phyloP scores from a whole-genome alignment of 2,888 invertebrate genomes.

The Ophonus ardosiacus region DNA sequence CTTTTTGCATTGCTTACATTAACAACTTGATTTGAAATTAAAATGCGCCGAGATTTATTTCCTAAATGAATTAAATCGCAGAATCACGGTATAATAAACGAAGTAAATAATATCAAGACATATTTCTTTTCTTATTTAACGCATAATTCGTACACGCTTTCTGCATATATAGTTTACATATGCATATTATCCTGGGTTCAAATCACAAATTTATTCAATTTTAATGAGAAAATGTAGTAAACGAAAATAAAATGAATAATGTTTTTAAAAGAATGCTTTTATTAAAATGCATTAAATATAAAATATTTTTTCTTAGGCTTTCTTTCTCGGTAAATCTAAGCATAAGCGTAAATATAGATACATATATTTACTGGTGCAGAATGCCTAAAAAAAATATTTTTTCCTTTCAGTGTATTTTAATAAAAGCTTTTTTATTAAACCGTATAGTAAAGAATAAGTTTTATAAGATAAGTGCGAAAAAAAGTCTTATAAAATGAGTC shows the following conservation, averaged over 20 bases:
- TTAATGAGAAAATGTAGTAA: neutral
- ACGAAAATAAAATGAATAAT: neutral
- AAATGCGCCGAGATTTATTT: neutral
- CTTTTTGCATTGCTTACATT: constrained; percentile 1
- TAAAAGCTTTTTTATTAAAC: no score
- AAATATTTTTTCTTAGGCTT: no score
- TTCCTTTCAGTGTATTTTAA: no score
- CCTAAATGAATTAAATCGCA: neutral
- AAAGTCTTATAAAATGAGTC: no score
- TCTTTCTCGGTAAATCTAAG: no score
- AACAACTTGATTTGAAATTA: constrained; percentile 9
- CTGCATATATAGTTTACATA: neutral
- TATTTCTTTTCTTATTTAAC: neutral
- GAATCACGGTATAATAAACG: neutral
- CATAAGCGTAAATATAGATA: no score
- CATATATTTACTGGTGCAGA: no score
- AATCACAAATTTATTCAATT: neutral
- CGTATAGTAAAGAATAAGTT: no score
- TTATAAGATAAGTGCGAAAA: no score
- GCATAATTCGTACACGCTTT: neutral
- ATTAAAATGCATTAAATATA: no score
- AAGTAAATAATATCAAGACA: neutral
- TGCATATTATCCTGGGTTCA: neutral
- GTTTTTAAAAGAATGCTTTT: no score
- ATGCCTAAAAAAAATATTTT: no score